Percentiles rank a stretch among this genome's conserved stretches.
These are phyloP conservation scores for Epinotia ramella DNA, from an alignment of 2,888 invertebrate genomes.

Conservation along the genomic window DNA sequence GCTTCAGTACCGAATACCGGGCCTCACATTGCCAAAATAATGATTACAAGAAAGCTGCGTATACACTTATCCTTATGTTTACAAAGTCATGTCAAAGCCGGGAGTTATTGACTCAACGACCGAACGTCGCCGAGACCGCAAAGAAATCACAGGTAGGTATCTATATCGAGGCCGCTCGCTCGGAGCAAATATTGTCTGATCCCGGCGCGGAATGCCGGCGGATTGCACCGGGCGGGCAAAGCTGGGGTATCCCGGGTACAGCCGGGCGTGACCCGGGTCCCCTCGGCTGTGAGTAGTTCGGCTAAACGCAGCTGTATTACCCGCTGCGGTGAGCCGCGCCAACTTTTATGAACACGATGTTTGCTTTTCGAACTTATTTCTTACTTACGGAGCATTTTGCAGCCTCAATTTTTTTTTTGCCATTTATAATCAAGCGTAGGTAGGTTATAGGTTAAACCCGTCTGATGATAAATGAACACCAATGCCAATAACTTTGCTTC, in stretches of 20 bases:
- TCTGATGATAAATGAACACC: too few species aligned
- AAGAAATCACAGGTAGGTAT: slow-evolving; percentile 5
- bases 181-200: slow-evolving; percentile 33
- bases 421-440: background rate
- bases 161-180: background rate
- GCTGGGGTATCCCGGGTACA: background rate
- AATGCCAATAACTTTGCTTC: background rate
- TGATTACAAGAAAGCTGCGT: background rate
- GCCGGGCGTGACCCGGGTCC: background rate
- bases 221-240: background rate
- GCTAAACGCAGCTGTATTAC: slow-evolving; percentile 6
- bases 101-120: background rate
- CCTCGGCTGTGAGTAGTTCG: slow-evolving; percentile 3
- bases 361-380: slow-evolving; percentile 17
- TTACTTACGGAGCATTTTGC: background rate
- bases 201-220: slow-evolving; percentile 15
- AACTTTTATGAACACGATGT: slow-evolving; percentile 24
- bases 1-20: too few species aligned
- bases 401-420: too few species aligned
- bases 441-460: background rate
- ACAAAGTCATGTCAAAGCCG: background rate
- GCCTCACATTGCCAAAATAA: background rate
- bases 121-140: slow-evolving; percentile 2
- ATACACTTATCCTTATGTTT: background rate
- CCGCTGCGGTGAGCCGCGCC: slow-evolving; percentile 4